A percentile compares a stretch with the other conserved stretches of the same genome.
Conservation (phyloP, 2,888 invertebrate species). For the Cryptops parisi region DNA sequence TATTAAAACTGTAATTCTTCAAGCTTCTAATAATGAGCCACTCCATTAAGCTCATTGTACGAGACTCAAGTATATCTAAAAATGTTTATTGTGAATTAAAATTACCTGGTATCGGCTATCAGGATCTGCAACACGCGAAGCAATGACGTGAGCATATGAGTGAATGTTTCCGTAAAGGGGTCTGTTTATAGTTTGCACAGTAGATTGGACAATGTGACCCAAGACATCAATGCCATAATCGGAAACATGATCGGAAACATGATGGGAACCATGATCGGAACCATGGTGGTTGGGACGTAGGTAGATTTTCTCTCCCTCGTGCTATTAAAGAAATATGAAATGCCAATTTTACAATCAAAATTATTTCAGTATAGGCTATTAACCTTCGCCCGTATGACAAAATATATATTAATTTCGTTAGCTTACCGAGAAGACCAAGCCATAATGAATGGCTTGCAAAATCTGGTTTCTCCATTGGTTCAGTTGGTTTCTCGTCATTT, state of each 20-base stretch:
- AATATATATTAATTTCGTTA: background rate
- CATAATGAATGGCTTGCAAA: conserved; percentile 51
- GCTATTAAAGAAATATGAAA: too few species aligned
- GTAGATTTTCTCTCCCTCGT: too few species aligned
- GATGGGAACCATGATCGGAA: too few species aligned
- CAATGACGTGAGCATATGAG: conserved; percentile 8
- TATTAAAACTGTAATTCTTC: too few species aligned
- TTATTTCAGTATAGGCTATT: too few species aligned
- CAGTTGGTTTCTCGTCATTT: conserved; percentile 28
- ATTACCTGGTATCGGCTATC: conserved; percentile 7
- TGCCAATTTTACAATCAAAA: too few species aligned
- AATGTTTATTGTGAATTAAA: background rate
- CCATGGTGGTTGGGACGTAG: too few species aligned
- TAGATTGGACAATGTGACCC: conserved; percentile 64
- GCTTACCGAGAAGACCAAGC: conserved; percentile 42
- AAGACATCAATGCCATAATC: conserved; percentile 58
- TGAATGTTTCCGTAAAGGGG: conserved; percentile 10
- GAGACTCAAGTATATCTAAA: too few species aligned
- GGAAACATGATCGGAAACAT: too few species aligned
- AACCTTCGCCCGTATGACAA: too few species aligned
- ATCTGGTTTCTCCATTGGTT: conserved; percentile 62
- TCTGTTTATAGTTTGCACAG: conserved; percentile 30
- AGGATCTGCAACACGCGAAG: conserved; percentile 8
- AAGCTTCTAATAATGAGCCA: too few species aligned
- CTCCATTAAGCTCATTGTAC: too few species aligned